phyloP scores from a whole-genome alignment of 1,140 invertebrate genomes.

The Pseudomyrmex sp. region DNA sequence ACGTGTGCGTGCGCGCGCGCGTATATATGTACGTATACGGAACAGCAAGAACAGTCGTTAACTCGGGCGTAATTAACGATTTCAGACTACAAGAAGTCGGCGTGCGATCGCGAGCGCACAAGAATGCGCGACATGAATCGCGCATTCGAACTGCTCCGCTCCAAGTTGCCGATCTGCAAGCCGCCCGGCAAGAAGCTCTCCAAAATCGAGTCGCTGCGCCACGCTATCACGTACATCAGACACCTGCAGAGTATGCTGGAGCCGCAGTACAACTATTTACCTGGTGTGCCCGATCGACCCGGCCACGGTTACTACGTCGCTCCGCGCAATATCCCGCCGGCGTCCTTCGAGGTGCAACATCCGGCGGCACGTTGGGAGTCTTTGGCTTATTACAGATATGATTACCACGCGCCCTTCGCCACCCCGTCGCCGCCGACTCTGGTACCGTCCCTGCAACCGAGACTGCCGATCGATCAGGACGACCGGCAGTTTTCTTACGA shows the following conservation, averaged over 20 bases:
- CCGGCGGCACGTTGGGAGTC: slow-evolving; percentile 80
- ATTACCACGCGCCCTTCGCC: slow-evolving; percentile 80
- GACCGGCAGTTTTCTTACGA: slow-evolving; percentile 77
- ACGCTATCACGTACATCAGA: slow-evolving; percentile 92
- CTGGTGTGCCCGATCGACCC: slow-evolving; percentile 73
- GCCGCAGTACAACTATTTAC: slow-evolving; percentile 78
- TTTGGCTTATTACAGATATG: slow-evolving; percentile 82
- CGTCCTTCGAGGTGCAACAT: slow-evolving; percentile 79
- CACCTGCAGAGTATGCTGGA: slow-evolving; percentile 89
- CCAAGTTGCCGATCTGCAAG: slow-evolving; percentile 91
- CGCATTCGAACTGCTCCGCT: slow-evolving; percentile 92
- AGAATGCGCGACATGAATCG: slow-evolving; percentile 96
- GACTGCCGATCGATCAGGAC: slow-evolving; percentile 71
- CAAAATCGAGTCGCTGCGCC: slow-evolving; percentile 94
- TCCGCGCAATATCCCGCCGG: slow-evolving; percentile 10
- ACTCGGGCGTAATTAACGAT: slow-evolving; percentile 66
- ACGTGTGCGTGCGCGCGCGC: neutral
- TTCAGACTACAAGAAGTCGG: slow-evolving; percentile 93
- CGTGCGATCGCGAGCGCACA: slow-evolving; percentile 93
- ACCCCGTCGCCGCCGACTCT: slow-evolving; percentile 70
- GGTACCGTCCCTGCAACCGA: slow-evolving; percentile 71
- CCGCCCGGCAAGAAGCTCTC: slow-evolving; percentile 95
- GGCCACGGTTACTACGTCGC: slow-evolving; percentile 59
- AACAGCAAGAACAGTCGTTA: slow-evolving; percentile 46
- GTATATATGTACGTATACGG: neutral